phyloP scores from a whole-genome alignment of 2,888 invertebrate genomes.

The Gandaritis pyraliata region DNA sequence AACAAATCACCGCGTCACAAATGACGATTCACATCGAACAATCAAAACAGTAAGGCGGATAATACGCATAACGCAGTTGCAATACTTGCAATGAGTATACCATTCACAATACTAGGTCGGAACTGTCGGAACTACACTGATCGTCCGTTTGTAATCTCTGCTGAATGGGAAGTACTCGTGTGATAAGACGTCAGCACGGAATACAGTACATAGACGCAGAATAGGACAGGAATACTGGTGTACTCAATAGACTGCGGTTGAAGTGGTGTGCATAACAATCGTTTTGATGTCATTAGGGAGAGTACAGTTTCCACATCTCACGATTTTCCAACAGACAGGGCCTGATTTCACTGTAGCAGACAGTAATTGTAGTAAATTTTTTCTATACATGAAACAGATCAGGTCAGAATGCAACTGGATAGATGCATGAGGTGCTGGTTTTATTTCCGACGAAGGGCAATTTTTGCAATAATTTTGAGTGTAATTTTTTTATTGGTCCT shows the following conservation, averaged over 20 bases:
- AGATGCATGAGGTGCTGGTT: too few species aligned
- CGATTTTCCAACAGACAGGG: background rate
- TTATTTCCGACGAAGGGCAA: too few species aligned
- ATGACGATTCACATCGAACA: slow-evolving; percentile 9
- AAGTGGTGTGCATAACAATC: background rate
- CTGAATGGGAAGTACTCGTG: slow-evolving; percentile 51
- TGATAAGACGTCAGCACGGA: slow-evolving; percentile 51
- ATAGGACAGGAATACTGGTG: background rate
- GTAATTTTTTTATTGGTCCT: too few species aligned
- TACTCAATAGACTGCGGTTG: slow-evolving; percentile 19
- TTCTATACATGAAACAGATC: too few species aligned
- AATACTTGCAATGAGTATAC: slow-evolving; percentile 8
- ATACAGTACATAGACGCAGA: slow-evolving; percentile 16
- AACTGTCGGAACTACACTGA: slow-evolving; percentile 37
- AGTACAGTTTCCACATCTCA: background rate
- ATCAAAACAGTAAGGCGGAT: background rate
- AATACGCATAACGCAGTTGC: slow-evolving; percentile 8
- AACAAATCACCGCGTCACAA: slow-evolving; percentile 5
- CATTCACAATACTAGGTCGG: slow-evolving; percentile 26
- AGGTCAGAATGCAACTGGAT: too few species aligned
- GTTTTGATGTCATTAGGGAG: background rate
- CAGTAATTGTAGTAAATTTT: too few species aligned
- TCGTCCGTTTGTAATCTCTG: slow-evolving; percentile 55
- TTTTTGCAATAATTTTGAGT: too few species aligned
- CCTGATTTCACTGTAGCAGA: background rate